Evolutionary conservation across 1,140 invertebrate genomes (phyloP), one percentile per base, ranked within the genome.

Genomic region (Sitophilus oryzae): DNA sequence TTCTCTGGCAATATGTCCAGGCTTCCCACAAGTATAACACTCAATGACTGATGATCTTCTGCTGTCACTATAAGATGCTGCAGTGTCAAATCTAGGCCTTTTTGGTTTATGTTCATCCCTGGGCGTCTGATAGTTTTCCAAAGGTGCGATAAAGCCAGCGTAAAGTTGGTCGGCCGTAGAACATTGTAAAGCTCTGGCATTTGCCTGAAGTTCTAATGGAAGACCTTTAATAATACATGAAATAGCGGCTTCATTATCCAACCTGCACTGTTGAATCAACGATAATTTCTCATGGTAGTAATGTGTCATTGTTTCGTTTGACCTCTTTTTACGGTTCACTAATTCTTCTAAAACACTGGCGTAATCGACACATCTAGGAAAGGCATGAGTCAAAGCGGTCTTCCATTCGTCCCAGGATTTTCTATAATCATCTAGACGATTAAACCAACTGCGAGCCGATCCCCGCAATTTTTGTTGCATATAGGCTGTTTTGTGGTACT

Each of bases 271-370:
- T 35, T 63, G 63, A 14, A 62, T 65, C 59, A 70, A 61, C 2
- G 64, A 59, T 2, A 66, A n/a, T 52, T 71, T 71, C 6, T 64
- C 61, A 42, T 70, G 65, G 59, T 59, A 67, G 41, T 66, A 66
- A 37, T 58, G 58, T 3, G 50, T 47, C 60, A 52, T 57, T 16
- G 44, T 49, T 35, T 58, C 53, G 22, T 23, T 34, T 19, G 19
- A 8, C 9, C 14, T 30, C 20, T 60, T 60, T 15, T 53, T 44
- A 1, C 56, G 1, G 10, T 9, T 48, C 19, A 58, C 38, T 21
- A 58, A 5, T 38, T 61, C 59, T 35, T 55, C 43, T 22, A 58
- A 11, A 2, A 50, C 6, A 11, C 20, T 37, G 6, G 51, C 59
- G 18, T 36, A 61, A 25, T 59, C 59, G 20, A 22, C 14, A 4